Base-by-base conservation (phyloP, 2,797 vertebrate species). In the Xiphorhynchus erythropygius region DNA sequence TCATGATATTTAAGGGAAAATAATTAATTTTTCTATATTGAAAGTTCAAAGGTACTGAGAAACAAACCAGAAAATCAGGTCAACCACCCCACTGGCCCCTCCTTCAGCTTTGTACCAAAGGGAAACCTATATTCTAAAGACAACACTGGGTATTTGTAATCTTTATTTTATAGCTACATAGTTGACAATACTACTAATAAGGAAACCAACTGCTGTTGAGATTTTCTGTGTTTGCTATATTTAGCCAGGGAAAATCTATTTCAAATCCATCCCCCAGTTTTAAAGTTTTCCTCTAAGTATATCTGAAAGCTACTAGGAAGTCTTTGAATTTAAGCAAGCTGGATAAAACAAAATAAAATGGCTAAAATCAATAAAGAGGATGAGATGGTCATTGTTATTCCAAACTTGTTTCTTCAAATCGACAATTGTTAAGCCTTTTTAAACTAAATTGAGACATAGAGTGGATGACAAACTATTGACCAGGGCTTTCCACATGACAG, bases 361-460 rank as follows among this genome's bases (percentile, higher is more conserved):
- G 35, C 25, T 80, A 88, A 97, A 96, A 97, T 97, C 89, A 96
- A 94, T 96, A 87, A 74, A 71, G 12, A 95, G 52, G 44, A 81
- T 87, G 44, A 95, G 14, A n/a, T 55, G 16, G 39, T 84, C 47
- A 90, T 94, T 96, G 63, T 52, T 95, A 97, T 94, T 95, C 82
- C 50, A 81, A 90, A 85, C 4, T 27, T 41, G 35, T 65, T 96
- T 55, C 89, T 93, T 57, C 55, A 96, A 96, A 95, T 24, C 89
- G 78, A 90, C 68, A 88, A 47, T 62, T 95, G 28, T 79, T 92
- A 93, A 94, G 49, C 37, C 77, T 90, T 96, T 94, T 92, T 79
- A 77, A 87, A 68, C 25, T 94, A 94, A 95, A 93, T 59, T 89
- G 87, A 96, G 79, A 94, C 76, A 55, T 62, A 60, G 55, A 88